Evolutionary conservation across 2,113 vertebrate genomes (phyloP), one percentile per base, ranked within the genome.

Genomic region (Charina bottae): DNA sequence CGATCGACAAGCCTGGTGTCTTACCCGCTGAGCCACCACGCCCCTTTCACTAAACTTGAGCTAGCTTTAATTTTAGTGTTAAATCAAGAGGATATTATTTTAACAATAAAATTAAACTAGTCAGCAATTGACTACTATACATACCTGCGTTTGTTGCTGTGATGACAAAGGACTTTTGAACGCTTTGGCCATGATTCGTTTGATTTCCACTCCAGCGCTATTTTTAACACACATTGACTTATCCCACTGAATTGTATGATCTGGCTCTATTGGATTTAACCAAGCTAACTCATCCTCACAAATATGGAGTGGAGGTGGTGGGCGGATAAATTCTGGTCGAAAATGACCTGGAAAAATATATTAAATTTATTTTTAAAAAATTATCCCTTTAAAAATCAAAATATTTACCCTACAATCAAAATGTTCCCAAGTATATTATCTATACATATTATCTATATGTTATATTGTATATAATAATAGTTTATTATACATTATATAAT

Each of bases 131-230:
- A 68, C 17, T 21, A 23, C 24, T 19, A 85, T 0, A 91, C 53
- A 88, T 87, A 99, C 99, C 98, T 99, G 99, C 6, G 98, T 98
- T 96, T 99, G 99, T 89, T 99, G 99, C 85, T 98, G 98, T 56
- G 99, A 98, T 4, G 99, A 99, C 90, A 99, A 97, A 0, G 99
- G 99, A 93, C 99, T 99, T 98, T 99, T 99, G 97, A 99, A 99
- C 95, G 99, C 99, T 96, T 99, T 99, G 93, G 99, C 97, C 99
- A 99, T 99, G 95, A 99, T 98, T 90, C 99, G 98, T 93, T 99
- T 99, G 97, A 99, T 99, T 97, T 99, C 99, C 4, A 99, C 97
- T 11, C 99, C 99, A 0, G 99, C 99, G 96, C 99, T 99, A 93
- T 98, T 99, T 96, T 99, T 99, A 88, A 99, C 98, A 55, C 99